Evolutionary conservation across 2,888 invertebrate species (phyloP).

Genomic region (Linnaemya vulpina): DNA sequence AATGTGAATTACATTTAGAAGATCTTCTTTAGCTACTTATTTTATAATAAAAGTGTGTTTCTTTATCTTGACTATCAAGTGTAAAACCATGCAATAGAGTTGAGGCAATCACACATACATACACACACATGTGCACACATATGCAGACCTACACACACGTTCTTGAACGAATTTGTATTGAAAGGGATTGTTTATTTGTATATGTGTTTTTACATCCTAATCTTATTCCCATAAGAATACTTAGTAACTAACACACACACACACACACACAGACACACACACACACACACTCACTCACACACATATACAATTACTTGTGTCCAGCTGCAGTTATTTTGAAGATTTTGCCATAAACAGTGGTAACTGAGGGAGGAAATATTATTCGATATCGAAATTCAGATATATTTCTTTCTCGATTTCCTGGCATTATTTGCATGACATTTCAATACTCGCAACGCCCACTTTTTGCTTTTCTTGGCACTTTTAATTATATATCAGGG

Average conservation of each 20-base stretch:
- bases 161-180: background rate
- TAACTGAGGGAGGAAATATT: background rate
- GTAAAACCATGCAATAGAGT: slow-evolving; percentile 42
- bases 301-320: no score
- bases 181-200: slow-evolving; percentile 14
- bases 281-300: background rate
- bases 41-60: slow-evolving; percentile 36
- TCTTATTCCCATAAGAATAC: slow-evolving; percentile 11
- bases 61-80: slow-evolving; percentile 50
- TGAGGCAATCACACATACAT: background rate
- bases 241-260: no score
- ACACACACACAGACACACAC: background rate
- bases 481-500: no score
- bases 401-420: no score
- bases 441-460: background rate
- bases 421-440: no score
- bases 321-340: slow-evolving; percentile 1
- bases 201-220: background rate
- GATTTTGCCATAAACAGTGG: slow-evolving; percentile 26
- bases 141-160: background rate
- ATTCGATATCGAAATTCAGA: no score
- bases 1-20: background rate
- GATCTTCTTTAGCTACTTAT: slow-evolving; percentile 12
- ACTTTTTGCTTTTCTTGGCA: no score
- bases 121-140: background rate